These are phyloP conservation scores for Arctopsyche grandis DNA, from an alignment of 1,140 invertebrate genomes.

Conservation along the genomic window DNA sequence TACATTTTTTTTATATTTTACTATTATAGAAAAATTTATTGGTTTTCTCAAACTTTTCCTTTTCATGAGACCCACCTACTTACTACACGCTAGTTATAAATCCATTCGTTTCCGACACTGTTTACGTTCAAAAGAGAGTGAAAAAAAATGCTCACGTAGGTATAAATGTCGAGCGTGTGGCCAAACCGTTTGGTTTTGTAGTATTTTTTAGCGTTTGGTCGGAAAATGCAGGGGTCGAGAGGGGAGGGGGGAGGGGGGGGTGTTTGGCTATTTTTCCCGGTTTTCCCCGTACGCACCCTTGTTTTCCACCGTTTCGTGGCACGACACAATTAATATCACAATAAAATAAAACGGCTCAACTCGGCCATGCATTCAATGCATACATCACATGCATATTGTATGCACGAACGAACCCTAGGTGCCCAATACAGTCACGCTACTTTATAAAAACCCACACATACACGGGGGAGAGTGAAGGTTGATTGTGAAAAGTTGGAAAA, in stretches of 20 bases:
- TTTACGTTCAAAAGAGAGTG: slow-evolving; percentile 1
- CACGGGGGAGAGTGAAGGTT: neutral
- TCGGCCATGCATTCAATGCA: slow-evolving; percentile 16
- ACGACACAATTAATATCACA: slow-evolving; percentile 27
- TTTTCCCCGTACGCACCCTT: slow-evolving; percentile 14
- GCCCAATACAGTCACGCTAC: neutral
- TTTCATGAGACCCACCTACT: no score
- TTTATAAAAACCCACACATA: neutral
- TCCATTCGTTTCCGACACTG: slow-evolving; percentile 26
- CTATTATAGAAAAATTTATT: no score
- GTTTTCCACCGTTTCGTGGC: slow-evolving; percentile 21
- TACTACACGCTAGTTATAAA: slow-evolving; percentile 2
- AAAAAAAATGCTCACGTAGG: neutral
- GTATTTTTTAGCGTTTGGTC: neutral
- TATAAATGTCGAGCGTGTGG: neutral
- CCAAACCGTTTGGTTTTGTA: neutral
- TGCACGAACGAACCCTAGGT: slow-evolving; percentile 7
- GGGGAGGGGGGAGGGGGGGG: neutral
- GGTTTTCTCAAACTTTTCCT: no score
- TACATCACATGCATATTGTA: slow-evolving; percentile 20
- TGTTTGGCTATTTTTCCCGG: neutral
- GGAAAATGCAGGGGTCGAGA: neutral
- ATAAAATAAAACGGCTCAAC: slow-evolving; percentile 16
- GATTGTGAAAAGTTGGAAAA: neutral
- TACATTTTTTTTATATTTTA: no score